Evolutionary conservation across 2,797 vertebrate genomes (phyloP), one percentile per base, ranked within the genome.

Genomic region (Takifugu rubripes): DNA sequence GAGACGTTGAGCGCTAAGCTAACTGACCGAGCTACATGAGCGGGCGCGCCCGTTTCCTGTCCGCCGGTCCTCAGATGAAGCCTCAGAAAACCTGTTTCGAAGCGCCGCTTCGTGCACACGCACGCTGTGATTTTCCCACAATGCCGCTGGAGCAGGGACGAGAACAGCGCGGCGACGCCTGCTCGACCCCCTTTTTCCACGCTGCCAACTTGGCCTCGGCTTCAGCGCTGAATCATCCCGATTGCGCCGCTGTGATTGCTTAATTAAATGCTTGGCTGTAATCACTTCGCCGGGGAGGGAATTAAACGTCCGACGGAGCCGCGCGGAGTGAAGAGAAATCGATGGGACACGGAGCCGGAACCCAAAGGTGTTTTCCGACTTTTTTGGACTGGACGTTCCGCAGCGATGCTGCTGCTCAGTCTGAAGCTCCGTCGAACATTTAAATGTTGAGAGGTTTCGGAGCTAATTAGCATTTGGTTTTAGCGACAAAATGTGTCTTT

Each of bases 221-320:
- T 85, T 81, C 82, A 71, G 76, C 74, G 69, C 74, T 80, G 79
- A 86, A 86, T 87, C 83, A 77, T 75, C 80, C 69, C 81, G 78
- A 87, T 89, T 84, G 83, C 83, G 78, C 75, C 21, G 57, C 79
- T 69, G 74, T 81, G 83, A 88, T 85, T 84, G 83, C 83, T 90
- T 91, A 91, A 92, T 91, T 88, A 91, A 91, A 89, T 78, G 82
- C 86, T 89, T 76, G 66, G 75, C 81, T 82, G 82, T 88, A 90
- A 90, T 89, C 84, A 87, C 77, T 89, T 87, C 84, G 80, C 77
- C 85, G 79, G 80, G 86, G 84, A 85, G 81, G 75, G 83, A 87
- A 87, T 89, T 85, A 87, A 89, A 86, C 59, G 80, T 88, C 84
- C 82, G 84, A 77, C 82, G 78, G 84, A 83, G 86, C 78, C 14